These are phyloP conservation scores for Drosophila picticornis DNA, from an alignment of 2,888 invertebrate species.

Conservation along the genomic window DNA sequence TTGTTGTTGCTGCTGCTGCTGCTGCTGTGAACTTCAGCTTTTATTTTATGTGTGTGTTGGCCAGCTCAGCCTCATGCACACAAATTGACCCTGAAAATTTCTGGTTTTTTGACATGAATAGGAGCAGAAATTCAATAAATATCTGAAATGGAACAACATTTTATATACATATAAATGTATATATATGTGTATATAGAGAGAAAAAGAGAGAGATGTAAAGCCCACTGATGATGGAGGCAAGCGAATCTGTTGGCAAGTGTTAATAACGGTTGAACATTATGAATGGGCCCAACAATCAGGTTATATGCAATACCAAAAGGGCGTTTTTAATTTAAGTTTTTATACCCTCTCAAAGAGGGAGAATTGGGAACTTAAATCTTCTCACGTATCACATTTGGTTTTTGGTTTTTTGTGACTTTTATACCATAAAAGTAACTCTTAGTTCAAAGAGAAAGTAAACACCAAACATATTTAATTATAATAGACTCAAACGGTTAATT, in stretches of 20 bases:
- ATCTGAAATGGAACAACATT: slow-evolving; percentile 38
- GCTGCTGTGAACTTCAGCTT: slow-evolving; percentile 43
- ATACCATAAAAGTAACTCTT: background rate
- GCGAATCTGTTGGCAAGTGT: slow-evolving; percentile 9
- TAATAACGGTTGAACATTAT: slow-evolving; percentile 32
- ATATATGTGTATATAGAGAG: background rate
- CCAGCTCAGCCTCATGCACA: slow-evolving; percentile 54
- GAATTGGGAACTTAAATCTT: background rate
- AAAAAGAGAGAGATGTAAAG: slow-evolving; percentile 4
- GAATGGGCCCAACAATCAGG: slow-evolving; percentile 21
- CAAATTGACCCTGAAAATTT: slow-evolving; percentile 82
- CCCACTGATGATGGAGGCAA: slow-evolving; percentile 2
- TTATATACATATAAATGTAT: background rate
- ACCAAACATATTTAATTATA: background rate
- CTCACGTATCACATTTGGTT: too few species aligned
- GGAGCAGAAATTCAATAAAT: slow-evolving; percentile 48
- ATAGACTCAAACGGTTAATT: background rate
- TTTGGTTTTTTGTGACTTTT: background rate
- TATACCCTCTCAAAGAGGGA: background rate
- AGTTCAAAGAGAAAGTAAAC: background rate
- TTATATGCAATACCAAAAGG: slow-evolving; percentile 16
- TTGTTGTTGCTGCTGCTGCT: slow-evolving; percentile 34
- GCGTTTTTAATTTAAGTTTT: background rate
- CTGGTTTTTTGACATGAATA: slow-evolving; percentile 76
- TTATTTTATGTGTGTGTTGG: slow-evolving; percentile 32